A percentile compares a stretch with the other conserved stretches of the same genome.
phyloP scores from a whole-genome alignment of 2,797 vertebrate genomes.

The Neosalanx taihuensis region DNA sequence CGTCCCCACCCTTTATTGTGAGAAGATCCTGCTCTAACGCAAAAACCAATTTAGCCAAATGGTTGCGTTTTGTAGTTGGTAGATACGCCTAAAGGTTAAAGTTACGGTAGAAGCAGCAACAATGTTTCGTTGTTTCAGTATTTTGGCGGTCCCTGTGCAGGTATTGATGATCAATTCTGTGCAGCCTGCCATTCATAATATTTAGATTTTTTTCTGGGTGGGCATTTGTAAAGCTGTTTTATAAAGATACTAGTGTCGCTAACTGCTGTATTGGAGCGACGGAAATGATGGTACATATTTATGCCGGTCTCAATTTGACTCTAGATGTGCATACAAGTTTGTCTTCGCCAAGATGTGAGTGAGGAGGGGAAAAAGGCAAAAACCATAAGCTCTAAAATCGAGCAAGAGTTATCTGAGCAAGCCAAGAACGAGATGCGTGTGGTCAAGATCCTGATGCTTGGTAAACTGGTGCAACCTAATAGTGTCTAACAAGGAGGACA shows the following conservation, averaged over 20 bases:
- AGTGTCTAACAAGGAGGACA: too few species aligned
- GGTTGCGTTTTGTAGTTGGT: not conserved
- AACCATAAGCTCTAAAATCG: slow-evolving; percentile 62
- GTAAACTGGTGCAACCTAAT: slow-evolving; percentile 43
- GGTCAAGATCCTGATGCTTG: slow-evolving; percentile 73
- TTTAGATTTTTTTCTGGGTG: not conserved
- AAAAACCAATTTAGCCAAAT: not conserved
- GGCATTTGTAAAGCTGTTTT: not conserved
- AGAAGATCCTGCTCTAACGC: not conserved
- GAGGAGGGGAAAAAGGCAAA: slow-evolving; percentile 68
- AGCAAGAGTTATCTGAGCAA: slow-evolving; percentile 63
- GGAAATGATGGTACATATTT: not conserved
- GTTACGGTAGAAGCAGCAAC: not conserved
- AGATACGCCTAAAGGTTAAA: not conserved
- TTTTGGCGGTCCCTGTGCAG: slow-evolving; percentile 56
- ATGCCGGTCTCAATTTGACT: not conserved
- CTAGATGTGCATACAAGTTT: slow-evolving; percentile 65
- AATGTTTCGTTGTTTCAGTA: slow-evolving; percentile 64
- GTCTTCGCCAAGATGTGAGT: slow-evolving; percentile 52
- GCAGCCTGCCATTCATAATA: not conserved
- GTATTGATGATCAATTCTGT: slow-evolving; percentile 31
- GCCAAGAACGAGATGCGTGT: slow-evolving; percentile 61
- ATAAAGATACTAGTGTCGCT: not conserved
- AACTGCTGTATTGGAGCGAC: not conserved
- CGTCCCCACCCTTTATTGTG: not conserved